Evolutionary conservation across 2,888 invertebrate genomes (phyloP).

Genomic region (Phoronis australis): DNA sequence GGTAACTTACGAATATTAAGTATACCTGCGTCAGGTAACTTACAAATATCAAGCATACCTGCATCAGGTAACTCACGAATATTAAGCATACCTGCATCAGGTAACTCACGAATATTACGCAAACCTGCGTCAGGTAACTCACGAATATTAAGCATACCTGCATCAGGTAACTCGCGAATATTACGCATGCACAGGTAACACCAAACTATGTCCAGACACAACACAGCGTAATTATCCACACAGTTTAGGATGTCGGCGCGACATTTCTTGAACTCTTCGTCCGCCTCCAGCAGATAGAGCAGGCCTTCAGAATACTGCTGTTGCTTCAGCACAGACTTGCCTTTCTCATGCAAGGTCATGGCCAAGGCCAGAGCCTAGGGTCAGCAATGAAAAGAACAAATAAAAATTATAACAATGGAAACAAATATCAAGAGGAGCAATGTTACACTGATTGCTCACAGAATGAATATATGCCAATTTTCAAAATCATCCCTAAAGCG

Average conservation of each 20-base stretch:
- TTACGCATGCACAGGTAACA: constrained; percentile 74
- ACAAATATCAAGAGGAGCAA: not conserved
- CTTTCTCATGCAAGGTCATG: constrained; percentile 75
- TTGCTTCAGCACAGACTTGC: constrained; percentile 63
- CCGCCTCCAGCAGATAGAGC: constrained; percentile 72
- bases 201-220: constrained; percentile 85
- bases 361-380: constrained; percentile 64
- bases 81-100: too few species aligned
- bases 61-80: too few species aligned
- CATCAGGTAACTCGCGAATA: constrained; percentile 69
- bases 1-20: too few species aligned
- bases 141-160: constrained; percentile 55
- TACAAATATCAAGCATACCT: too few species aligned
- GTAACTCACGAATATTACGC: too few species aligned
- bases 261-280: constrained; percentile 62
- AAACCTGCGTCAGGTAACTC: too few species aligned
- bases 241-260: constrained; percentile 62
- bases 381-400: not conserved
- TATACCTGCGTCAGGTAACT: too few species aligned
- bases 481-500: too few species aligned
- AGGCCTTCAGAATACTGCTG: constrained; percentile 67
- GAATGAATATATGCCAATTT: too few species aligned
- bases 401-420: constrained; percentile 1
- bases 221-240: constrained; percentile 77
- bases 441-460: not conserved